Evolutionary conservation across 2,113 vertebrate genomes (phyloP).

Genomic region (Apeltes quadracus): DNA sequence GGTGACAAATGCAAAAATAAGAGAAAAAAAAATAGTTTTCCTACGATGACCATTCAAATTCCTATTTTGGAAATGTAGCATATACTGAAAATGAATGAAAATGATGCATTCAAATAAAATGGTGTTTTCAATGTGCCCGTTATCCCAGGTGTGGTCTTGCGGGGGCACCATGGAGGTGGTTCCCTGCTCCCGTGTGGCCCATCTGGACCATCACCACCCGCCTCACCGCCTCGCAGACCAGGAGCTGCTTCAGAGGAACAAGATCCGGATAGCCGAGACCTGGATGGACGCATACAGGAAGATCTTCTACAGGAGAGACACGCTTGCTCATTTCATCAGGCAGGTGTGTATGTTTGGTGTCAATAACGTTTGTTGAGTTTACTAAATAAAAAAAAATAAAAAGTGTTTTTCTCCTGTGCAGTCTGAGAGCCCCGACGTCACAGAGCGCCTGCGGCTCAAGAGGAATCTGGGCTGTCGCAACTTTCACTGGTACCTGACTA

Average conservation of each 20-base stretch:
- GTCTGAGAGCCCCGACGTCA: conserved; percentile 84
- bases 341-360: conserved; percentile 78
- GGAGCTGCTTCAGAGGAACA: conserved; percentile 82
- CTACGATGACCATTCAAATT: neutral
- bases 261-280: conserved; percentile 86
- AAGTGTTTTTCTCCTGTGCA: conserved; percentile 46
- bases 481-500: conserved; percentile 90
- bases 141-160: conserved; percentile 88
- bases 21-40: conserved; percentile 28
- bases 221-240: conserved; percentile 66
- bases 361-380: neutral
- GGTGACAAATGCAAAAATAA: conserved; percentile 2
- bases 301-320: conserved; percentile 86
- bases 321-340: conserved; percentile 83
- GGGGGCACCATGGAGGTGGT: conserved; percentile 90
- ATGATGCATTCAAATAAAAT: too few species aligned
- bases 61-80: too few species aligned
- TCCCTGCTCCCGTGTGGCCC: conserved; percentile 89
- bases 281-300: conserved; percentile 89
- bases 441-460: conserved; percentile 82
- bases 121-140: neutral
- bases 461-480: conserved; percentile 83
- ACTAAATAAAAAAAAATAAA: neutral
- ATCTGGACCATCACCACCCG: conserved; percentile 75
- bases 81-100: too few species aligned